A percentile compares a stretch with the other conserved stretches of the same genome.
Conservation (phyloP, 2,113 vertebrate genomes). For the Podocnemis expansa region DNA sequence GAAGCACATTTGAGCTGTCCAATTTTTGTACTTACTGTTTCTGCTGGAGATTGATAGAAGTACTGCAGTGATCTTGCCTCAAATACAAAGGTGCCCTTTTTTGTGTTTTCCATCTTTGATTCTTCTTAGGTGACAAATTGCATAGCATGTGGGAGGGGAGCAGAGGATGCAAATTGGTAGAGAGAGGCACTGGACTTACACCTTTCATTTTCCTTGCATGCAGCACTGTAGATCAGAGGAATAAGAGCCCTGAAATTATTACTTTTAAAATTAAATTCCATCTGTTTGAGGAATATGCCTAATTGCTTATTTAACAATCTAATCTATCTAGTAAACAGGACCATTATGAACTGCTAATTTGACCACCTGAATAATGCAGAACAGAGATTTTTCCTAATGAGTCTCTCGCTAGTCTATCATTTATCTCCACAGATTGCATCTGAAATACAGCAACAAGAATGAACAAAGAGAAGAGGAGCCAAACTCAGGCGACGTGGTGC, state of each 20-base stretch:
- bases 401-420: background rate
- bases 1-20: background rate
- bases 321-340: background rate
- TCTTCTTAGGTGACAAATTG: background rate
- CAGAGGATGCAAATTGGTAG: background rate
- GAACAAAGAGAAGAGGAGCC: background rate
- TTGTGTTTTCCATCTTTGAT: background rate
- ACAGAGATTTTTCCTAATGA: background rate
- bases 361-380: background rate
- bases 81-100: background rate
- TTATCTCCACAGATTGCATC: background rate
- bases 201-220: background rate
- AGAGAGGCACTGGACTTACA: background rate
- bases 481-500: background rate
- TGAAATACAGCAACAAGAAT: background rate
- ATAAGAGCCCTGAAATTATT: accelerated
- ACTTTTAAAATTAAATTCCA: background rate
- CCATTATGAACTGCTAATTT: accelerated
- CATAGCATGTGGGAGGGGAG: background rate
- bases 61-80: background rate
- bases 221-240: background rate
- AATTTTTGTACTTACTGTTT: background rate
- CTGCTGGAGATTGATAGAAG: background rate
- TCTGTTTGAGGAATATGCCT: background rate
- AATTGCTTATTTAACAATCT: background rate